Conservation (phyloP, 2,888 invertebrate genomes). For the Oligia strigilis region DNA sequence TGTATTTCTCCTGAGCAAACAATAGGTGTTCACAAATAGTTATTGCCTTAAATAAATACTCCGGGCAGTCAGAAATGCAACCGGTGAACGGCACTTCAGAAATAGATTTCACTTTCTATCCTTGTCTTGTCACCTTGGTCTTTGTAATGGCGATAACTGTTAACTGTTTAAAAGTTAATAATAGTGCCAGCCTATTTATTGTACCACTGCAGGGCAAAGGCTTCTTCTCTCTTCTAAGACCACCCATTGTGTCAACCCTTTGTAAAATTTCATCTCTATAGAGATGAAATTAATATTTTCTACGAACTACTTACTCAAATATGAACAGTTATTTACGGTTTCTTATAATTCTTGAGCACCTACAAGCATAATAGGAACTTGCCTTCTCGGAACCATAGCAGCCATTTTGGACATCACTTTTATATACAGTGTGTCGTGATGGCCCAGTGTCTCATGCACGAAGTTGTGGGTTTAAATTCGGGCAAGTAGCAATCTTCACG, state of each 20-base stretch:
- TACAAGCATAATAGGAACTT: too few relatives aligned
- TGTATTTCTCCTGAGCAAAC: slow-evolving; percentile 46
- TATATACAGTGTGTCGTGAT: too few relatives aligned
- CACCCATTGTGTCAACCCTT: not conserved
- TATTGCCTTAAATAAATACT: slow-evolving; percentile 69
- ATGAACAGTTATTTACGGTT: too few relatives aligned
- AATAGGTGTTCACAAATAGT: slow-evolving; percentile 71
- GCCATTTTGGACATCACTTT: too few relatives aligned
- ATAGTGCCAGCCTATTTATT: not conserved
- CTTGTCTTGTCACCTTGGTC: slow-evolving; percentile 80
- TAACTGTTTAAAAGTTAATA: not conserved
- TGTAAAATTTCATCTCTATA: not conserved
- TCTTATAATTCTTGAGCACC: too few relatives aligned
- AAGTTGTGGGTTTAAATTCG: too few relatives aligned
- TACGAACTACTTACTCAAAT: too few relatives aligned
- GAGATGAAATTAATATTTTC: too few relatives aligned
- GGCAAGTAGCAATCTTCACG: too few relatives aligned
- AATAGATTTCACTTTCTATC: slow-evolving; percentile 87
- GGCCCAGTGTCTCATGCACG: too few relatives aligned
- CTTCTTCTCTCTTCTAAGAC: not conserved
- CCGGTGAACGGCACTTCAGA: slow-evolving; percentile 80
- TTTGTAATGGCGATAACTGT: slow-evolving; percentile 62
- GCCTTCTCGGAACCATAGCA: too few relatives aligned
- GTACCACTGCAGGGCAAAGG: not conserved
- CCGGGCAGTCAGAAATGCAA: slow-evolving; percentile 71